Percentiles rank a stretch among this genome's conserved stretches.
Conservation (phyloP, 2,113 vertebrate species). For the Paralichthys olivaceus region DNA sequence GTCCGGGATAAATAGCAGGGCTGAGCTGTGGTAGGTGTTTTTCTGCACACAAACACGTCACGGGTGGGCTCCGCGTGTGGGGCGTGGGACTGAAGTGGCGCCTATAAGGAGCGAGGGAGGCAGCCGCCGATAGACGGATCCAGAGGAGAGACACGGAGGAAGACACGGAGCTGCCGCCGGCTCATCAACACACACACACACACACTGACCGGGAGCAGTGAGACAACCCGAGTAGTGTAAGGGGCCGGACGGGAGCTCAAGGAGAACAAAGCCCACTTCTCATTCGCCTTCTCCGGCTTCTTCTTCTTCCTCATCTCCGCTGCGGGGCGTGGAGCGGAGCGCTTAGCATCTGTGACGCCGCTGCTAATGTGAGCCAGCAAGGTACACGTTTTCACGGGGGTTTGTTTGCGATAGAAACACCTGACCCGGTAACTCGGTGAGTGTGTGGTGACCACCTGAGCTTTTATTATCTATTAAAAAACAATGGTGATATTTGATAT, state of each 20-base stretch:
- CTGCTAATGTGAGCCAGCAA: constrained; percentile 35
- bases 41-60: constrained; percentile 14
- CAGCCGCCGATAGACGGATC: neutral
- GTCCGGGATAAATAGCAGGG: neutral
- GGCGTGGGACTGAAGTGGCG: constrained; percentile 48
- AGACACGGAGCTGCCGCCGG: neutral
- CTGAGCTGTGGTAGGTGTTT: constrained; percentile 11
- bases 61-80: constrained; percentile 53
- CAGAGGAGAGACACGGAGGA: fast-evolving
- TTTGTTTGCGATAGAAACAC: neutral
- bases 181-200: neutral
- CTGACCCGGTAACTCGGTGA: constrained; percentile 7
- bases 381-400: constrained; percentile 13
- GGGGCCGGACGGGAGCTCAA: neutral
- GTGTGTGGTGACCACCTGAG: neutral
- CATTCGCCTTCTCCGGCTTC: neutral
- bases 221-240: neutral
- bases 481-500: neutral
- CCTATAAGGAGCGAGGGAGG: constrained; percentile 41
- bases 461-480: neutral
- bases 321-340: constrained; percentile 5
- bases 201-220: neutral
- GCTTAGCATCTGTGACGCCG: constrained; percentile 22
- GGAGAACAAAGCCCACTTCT: neutral
- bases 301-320: constrained; percentile 7